Base-by-base conservation (phyloP, 2,113 vertebrate genomes). In the Mellivora capensis region DNA sequence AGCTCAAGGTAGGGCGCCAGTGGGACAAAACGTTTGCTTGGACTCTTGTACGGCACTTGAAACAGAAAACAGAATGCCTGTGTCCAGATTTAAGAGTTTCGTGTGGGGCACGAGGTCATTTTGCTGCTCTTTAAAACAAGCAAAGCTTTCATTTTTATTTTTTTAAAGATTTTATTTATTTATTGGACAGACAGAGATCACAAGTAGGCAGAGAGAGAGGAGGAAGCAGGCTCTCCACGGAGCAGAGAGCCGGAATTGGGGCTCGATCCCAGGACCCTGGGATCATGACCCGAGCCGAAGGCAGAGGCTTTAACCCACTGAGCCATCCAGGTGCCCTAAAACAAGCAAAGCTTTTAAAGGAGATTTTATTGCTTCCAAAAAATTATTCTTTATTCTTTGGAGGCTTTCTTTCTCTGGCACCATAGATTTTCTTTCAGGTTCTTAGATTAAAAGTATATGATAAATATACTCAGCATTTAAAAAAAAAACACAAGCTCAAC, bases 381-480 rank as follows among this genome's bases (percentile, higher is more conserved):
- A 94, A 87, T 87, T 25, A 67, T 67, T 92, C 44, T 62, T 64
- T 85, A 34, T 96, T 94, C 62, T 90, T 59, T 54, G 44, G 74
- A 92, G 69, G 42, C 76, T 92, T 91, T 37, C 67, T 80, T 83
- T 77, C 47, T 97, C 93, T 74, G 67, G 54, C 64, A 95, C 47
- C 88, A 74, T 39, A 62, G 39, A 42, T 71, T 97, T 96, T 95
- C 91, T 95, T 97, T 91, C 20, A 39, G n/a, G 21, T 92, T 94
- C 57, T 96, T 49, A 87, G 87, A 90, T 87, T 90, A 90, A 97
- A 97, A 97, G 94, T 97, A 76, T 61, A 81, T 94, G 49, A 94
- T 76, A 83, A 92, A 82, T 82, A 79, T 54, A 93, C 87, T 94
- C 49, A 87, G 77, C 52, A 61, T 93, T 54, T 2, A 6, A 44